Evolutionary conservation across 2,888 invertebrate species (phyloP).

Genomic region (Caenorhabditis drosophilae): DNA sequence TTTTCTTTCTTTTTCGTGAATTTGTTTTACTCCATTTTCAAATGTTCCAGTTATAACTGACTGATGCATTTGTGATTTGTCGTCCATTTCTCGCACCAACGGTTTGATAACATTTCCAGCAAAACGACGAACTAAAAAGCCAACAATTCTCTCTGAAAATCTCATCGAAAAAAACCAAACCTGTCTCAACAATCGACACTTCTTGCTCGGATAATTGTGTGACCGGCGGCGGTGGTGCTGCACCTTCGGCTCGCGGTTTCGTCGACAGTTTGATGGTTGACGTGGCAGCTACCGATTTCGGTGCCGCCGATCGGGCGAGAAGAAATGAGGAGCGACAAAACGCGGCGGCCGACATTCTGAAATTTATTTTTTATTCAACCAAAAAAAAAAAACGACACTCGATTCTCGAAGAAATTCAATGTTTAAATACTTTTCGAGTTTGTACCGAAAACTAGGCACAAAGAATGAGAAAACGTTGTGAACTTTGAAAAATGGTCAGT

Average conservation of each 20-base stretch:
- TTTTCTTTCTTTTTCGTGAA: background rate
- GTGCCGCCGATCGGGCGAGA: conserved; percentile 6
- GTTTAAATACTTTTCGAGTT: no score
- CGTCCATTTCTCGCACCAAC: conserved; percentile 89
- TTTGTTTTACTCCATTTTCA: conserved; percentile 78
- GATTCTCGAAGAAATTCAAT: no score
- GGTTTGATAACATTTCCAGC: conserved; percentile 87
- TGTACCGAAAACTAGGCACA: no score
- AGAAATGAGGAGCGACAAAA: conserved; percentile 11
- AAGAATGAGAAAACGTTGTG: no score
- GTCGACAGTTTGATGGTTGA: conserved; percentile 20
- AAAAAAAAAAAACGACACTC: no score
- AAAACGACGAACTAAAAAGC: conserved; percentile 81
- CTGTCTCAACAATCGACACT: conserved; percentile 27
- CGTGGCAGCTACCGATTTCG: conserved; percentile 1
- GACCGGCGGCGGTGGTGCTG: conserved; percentile 22
- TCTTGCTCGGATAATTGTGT: conserved; percentile 37
- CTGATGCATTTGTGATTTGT: conserved; percentile 80
- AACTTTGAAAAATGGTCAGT: no score
- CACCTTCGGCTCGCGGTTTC: conserved; percentile 21
- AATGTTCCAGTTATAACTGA: conserved; percentile 77
- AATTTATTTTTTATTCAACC: no score
- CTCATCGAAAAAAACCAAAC: background rate
- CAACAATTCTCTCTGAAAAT: background rate
- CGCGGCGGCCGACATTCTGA: no score